Evolutionary conservation across 2,113 vertebrate genomes (phyloP).

Genomic region (Fukomys damarensis): DNA sequence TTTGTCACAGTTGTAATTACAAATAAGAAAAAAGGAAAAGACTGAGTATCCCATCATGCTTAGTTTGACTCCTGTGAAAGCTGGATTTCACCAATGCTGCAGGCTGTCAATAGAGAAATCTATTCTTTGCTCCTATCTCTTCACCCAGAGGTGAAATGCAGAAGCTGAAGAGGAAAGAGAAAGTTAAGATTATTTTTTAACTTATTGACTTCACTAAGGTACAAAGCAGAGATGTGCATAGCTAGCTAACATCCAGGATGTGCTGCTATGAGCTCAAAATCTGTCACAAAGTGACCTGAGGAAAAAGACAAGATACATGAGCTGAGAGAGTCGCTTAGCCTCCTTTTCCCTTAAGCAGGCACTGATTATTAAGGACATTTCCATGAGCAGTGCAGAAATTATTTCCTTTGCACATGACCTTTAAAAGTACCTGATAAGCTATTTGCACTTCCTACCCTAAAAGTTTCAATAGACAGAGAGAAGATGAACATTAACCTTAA

Average conservation of each 20-base stretch:
- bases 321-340: conserved; percentile 47
- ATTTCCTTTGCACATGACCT: conserved; percentile 86
- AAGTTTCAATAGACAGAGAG: conserved; percentile 84
- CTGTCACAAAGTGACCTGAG: conserved; percentile 54
- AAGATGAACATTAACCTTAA: conserved; percentile 89
- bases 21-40: conserved; percentile 45
- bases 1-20: conserved; percentile 60
- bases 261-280: conserved; percentile 62
- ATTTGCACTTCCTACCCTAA: conserved; percentile 86
- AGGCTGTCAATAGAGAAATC: conserved; percentile 7
- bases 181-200: background rate
- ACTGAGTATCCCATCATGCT: conserved; percentile 4
- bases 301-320: conserved; percentile 73
- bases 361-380: conserved; percentile 85
- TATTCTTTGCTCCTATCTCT: conserved; percentile 37
- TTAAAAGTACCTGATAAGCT: conserved; percentile 89
- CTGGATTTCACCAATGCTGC: conserved; percentile 15
- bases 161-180: conserved; percentile 39
- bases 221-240: conserved; percentile 37
- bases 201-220: conserved; percentile 42
- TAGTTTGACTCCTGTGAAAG: conserved; percentile 57
- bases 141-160: conserved; percentile 1
- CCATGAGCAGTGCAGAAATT: conserved; percentile 80
- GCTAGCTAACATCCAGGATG: background rate
- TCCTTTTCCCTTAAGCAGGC: conserved; percentile 73